Evolutionary conservation across 2,888 invertebrate species (phyloP).

Genomic region (Lasioglossum morio): DNA sequence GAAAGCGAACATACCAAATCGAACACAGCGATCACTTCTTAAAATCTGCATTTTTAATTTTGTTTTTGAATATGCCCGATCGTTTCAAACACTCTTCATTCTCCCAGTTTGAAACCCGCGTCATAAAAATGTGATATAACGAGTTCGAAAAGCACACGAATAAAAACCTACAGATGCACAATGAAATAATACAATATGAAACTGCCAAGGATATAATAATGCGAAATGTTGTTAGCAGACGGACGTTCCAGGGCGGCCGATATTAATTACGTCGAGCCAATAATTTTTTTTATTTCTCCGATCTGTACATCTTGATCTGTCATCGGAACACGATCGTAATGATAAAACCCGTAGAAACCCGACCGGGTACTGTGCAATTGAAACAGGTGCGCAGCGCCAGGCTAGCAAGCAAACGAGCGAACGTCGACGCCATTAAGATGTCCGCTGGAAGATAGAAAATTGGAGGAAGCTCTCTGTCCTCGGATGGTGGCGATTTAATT

Average conservation of each 20-base stretch:
- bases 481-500: neutral
- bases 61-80: too few species aligned
- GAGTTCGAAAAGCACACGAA: neutral
- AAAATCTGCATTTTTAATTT: too few species aligned
- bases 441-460: neutral
- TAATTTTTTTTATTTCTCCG: neutral
- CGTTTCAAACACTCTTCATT: neutral
- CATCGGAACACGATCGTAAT: neutral
- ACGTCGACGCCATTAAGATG: neutral
- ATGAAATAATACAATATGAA: neutral
- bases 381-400: constrained; percentile 18
- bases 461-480: neutral
- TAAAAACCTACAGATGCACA: neutral
- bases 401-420: neutral
- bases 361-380: neutral
- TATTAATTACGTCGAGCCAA: neutral
- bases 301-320: constrained; percentile 3
- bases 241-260: neutral
- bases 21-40: too few species aligned
- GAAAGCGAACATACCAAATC: too few species aligned
- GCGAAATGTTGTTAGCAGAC: neutral
- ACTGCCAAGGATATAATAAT: neutral
- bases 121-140: neutral
- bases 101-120: neutral
- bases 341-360: neutral